Evolutionary conservation across 2,888 invertebrate genomes (phyloP), one percentile per base, ranked within the genome.

Genomic region (Heliconius hortense): DNA sequence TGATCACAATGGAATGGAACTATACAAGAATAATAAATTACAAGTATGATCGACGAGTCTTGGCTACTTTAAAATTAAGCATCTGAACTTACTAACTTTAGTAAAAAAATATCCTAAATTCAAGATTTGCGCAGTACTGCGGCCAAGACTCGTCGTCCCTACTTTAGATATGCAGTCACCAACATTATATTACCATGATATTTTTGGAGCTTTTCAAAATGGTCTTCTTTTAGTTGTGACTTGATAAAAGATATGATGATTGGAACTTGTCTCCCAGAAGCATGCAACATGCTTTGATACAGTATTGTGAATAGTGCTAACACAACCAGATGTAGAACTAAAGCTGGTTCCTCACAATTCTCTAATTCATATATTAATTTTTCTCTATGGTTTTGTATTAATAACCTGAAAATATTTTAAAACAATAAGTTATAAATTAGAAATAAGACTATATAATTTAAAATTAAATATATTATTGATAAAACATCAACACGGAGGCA

Each of bases 261-360:
- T 0, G 98, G 96, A 18, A 99, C 98, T 91, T 98, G 98, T 87
- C 98, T 96, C 0, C 99, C 99, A 39, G 99, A 98, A 21, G 98
- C 98, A 89, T 99, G 98, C 39, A 99, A 86, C 94, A 98, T 97
- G 81, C 95, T 96, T 82, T 97, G 97, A 1, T 97, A 97, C 4
- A 96, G 94, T 15, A 96, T 95, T 72, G 97, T 97, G 85, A 98
- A 98, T 74, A 98, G 95, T 63, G 98, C 95, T 78, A 98, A 92
- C 0, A 95, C 95, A 0, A 96, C 95, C 74, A 98, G 91, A 88
- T 98, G 98, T 66, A 98, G 90, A 72, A 96, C 95, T 56, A 98
- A 88, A 0, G 98, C 97, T 21, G 97, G 96, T 83, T 98, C 98
- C 62, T 95, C 95, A 75, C 96, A 96, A 76, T 93, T 92, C 73